Base-by-base conservation (phyloP, 2,888 invertebrate genomes). In the Patella caerulea region DNA sequence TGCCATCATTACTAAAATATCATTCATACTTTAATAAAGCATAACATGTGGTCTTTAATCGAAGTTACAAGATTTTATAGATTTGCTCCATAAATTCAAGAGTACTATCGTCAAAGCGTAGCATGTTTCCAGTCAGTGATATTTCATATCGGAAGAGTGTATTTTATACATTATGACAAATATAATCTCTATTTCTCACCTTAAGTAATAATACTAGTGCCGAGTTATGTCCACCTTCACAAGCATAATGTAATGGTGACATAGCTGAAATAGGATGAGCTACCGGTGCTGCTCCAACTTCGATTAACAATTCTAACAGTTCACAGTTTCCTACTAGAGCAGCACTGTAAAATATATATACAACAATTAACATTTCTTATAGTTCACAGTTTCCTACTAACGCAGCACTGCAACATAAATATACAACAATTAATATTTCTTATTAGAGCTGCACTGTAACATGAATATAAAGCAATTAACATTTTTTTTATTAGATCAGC, bases 151-250 rank as follows among this genome's bases (percentile, higher is more conserved):
- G 45, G 9, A 45, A 5, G 9, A 45, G 0, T 45, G 45, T 9
- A 45, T 45, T 45, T 45, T 9, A 45, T 45, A 45, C 45, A 45
- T 45, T 45, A 45, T 45, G 7, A 45, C 1, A 7, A 45, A 9
- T 1, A 45, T 45, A 45, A 45, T 45, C 45, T 45, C 45, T 45
- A 45, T 45, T 45, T 74, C 74, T 65, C 74, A 94, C 94, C 92
- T 93, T 93, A 71, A 98, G 92, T 54, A 99, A 93, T 4, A 95
- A 93, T 81, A 95, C 93, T 0, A 97, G 97, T 45, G 96, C 94
- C 55, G 95, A 94, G 56, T 94, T 94, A 82, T 95, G 94, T 0
- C 98, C 98, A 75, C 95, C 94, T 92, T 98, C 97, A 86, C 96
- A 95, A 7, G 97, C 96, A 54, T 97, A 96, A 91, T 55, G 88